Evolutionary conservation across 2,113 vertebrate genomes (phyloP), one percentile per base, ranked within the genome.

Genomic region (Chionomys nivalis): DNA sequence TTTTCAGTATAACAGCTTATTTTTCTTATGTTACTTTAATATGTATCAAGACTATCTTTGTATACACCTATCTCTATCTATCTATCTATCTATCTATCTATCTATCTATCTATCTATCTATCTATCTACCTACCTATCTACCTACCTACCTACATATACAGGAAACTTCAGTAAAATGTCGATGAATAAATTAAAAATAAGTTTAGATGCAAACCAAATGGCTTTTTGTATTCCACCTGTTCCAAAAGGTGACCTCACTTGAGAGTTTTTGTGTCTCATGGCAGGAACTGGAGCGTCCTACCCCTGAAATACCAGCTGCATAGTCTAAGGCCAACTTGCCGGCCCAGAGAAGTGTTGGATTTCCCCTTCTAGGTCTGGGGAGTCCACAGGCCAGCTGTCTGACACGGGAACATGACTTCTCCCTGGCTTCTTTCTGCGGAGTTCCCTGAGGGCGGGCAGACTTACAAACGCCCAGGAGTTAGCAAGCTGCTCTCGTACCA

Each of bases 401-500:
- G 44, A 12, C 10, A n/a, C 21, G 31, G 52, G 17, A 83, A 39
- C 49, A 68, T 89, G 19, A 28, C 33, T 87, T 61, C 79, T 83
- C 70, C 58, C 72, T 7, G 14, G 39, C 58, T 83, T 72, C 66
- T 19, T 72, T 72, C 72, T 33, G 94, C 21, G 58, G 82, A 75
- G 83, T 47, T 75, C 61, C 75, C 73, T 47, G 49, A 49, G 39
- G 44, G 49, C 8, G 12, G 14, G 49, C 42, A 88, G 65, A n/a
- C 8, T 76, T 61, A 66, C 39, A 91, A 94, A 94, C 58, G 47
- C 24, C 61, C 39, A 44, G 49, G 36, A 78, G 39, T 91, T 55
- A 83, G n/a, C 68, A 82, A 90, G 52, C 86, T 96, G 89, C 17
- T 94, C 55, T 87, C 66, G 70, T 78, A 91, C 17, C 55, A 70